Evolutionary conservation across 2,888 invertebrate species (phyloP), one percentile per base, ranked within the genome.

Genomic region (Tyria jacobaeae): DNA sequence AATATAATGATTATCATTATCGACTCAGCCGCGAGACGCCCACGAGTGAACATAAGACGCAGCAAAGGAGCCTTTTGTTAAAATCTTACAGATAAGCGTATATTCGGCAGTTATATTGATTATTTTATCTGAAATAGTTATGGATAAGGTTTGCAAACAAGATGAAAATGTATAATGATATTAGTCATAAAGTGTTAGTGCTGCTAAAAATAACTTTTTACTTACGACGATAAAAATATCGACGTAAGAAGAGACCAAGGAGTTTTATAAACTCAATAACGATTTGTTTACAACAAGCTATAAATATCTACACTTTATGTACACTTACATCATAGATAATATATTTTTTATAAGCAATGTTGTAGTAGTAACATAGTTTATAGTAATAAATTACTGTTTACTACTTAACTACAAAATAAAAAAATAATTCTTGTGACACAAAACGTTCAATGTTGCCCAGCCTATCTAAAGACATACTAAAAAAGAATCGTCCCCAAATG

Each of bases 281-380:
- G 55, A 55, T 55, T 44, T 55, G 55, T 55, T 55, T 55, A 55
- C 31, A 55, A n/a, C 17, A 31, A 9, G 44, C 55, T 55, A 44
- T 21, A 55, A 55, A 55, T 44, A 39, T 15, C n/a, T n/a, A 55
- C 6, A 31, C 17, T 41, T 14, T 44, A 21, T 17, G 15, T 39
- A n/a, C n/a, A 3, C 41, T 10, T 44, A 17, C 17, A 41, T 0
- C 9, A 3, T 10, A 17, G n/a, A n/a, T 9, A 7, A 17, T 17
- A 2, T 9, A n/a, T n/a, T n/a, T n/a, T n/a, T n/a, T n/a, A n/a
- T n/a, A n/a, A n/a, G n/a, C n/a, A n/a, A n/a, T n/a, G n/a, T n/a
- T n/a, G n/a, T n/a, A n/a, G n/a, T n/a, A n/a, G n/a, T n/a, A n/a
- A n/a, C n/a, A n/a, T n/a, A n/a, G n/a, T n/a, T n/a, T n/a, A n/a